Percentiles rank a stretch among this genome's conserved stretches.
These are phyloP conservation scores for Falco naumanni DNA, from an alignment of 2,797 vertebrate genomes.

Conservation along the genomic window DNA sequence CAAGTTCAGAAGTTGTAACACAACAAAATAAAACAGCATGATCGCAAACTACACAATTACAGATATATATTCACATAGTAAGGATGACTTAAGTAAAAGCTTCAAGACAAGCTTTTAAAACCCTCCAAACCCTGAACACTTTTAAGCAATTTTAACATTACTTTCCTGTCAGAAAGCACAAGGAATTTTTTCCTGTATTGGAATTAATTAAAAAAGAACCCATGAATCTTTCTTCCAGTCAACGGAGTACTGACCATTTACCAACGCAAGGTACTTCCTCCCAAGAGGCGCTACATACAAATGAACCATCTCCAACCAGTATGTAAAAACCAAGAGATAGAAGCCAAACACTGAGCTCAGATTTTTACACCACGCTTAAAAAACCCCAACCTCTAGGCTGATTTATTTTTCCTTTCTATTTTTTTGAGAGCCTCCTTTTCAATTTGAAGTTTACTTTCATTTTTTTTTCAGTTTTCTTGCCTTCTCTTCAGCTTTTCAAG, in stretches of 20 bases:
- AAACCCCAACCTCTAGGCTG: not conserved
- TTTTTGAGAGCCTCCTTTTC: not conserved
- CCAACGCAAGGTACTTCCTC: conserved; percentile 50
- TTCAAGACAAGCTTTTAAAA: not conserved
- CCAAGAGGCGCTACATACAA: conserved; percentile 39
- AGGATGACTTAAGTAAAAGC: not conserved
- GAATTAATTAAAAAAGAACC: conserved; percentile 29
- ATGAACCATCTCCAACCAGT: conserved; percentile 29
- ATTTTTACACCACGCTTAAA: not conserved
- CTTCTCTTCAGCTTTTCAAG: not conserved
- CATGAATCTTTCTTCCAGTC: conserved; percentile 11
- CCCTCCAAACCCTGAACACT: not conserved
- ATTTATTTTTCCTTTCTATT: not conserved
- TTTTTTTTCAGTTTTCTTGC: not conserved
- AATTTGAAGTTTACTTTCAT: not conserved
- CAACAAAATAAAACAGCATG: not conserved
- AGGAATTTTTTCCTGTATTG: not conserved
- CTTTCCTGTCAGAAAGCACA: not conserved
- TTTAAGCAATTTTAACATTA: not conserved
- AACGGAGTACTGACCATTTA: conserved; percentile 24
- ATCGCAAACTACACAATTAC: not conserved
- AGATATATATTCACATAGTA: not conserved
- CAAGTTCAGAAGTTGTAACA: not conserved
- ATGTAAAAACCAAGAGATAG: conserved; percentile 35
- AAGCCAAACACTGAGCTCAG: conserved; percentile 21